These are phyloP conservation scores for Gopherus evgoodei DNA, from an alignment of 2,113 vertebrate genomes.

Conservation along the genomic window DNA sequence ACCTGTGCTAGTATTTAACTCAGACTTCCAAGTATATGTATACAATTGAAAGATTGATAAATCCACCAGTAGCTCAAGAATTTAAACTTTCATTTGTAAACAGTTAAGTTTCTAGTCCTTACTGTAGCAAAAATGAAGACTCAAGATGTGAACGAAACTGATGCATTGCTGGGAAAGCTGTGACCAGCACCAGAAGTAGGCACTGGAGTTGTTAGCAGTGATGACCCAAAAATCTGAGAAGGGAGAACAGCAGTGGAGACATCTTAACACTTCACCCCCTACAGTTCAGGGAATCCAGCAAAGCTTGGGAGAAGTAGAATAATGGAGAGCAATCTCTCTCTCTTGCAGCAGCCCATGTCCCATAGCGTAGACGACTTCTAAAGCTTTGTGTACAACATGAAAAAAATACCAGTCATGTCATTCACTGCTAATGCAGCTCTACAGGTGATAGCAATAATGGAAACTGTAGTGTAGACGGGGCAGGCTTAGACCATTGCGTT, in stretches of 20 bases:
- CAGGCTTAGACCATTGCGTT: not conserved
- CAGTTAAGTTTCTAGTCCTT: not conserved
- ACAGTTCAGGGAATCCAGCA: fast-evolving
- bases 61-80: not conserved
- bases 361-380: too few relatives aligned
- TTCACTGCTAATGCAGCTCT: not conserved
- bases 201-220: not conserved
- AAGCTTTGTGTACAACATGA: fast-evolving
- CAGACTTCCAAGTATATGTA: not conserved
- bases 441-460: fast-evolving
- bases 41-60: not conserved
- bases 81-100: not conserved
- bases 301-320: fast-evolving
- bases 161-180: not conserved
- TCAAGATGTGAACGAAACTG: not conserved
- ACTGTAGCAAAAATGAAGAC: not conserved
- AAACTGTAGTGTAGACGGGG: not conserved
- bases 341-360: not conserved
- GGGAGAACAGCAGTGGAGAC: fast-evolving
- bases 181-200: fast-evolving
- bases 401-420: not conserved
- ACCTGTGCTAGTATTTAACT: not conserved
- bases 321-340: not conserved
- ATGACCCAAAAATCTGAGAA: fast-evolving
- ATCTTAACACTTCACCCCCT: not conserved